Percentiles rank a stretch among this genome's conserved stretches.
Evolutionary conservation across 1,140 invertebrate genomes (phyloP).

Genomic region (Eriocheir sinensis): DNA sequence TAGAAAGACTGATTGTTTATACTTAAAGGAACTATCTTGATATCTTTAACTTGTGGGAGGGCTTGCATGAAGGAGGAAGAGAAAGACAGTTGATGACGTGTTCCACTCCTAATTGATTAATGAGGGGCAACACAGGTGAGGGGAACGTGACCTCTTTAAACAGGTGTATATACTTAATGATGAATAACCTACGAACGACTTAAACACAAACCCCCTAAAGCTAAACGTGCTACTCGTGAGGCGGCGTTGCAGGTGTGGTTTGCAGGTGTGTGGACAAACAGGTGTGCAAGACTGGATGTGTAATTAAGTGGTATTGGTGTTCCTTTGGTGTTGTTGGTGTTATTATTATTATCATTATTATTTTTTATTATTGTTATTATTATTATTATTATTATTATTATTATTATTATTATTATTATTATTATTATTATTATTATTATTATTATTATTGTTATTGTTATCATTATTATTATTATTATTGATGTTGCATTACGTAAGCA

Average conservation of each 20-base stretch:
- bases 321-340: no score
- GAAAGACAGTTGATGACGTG: no score
- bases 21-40: no score
- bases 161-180: not conserved
- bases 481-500: not conserved
- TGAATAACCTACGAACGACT: not conserved
- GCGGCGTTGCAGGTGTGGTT: not conserved
- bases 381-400: slow-evolving; percentile 28
- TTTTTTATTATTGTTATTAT: not conserved
- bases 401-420: slow-evolving; percentile 28
- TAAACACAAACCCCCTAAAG: not conserved
- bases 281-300: no score
- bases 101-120: no score
- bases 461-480: slow-evolving; percentile 32
- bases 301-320: no score
- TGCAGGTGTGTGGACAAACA: no score
- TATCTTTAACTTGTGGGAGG: no score
- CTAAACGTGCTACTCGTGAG: not conserved
- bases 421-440: not conserved
- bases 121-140: not conserved
- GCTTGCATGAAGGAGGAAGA: no score
- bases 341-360: not conserved
- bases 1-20: no score
- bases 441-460: slow-evolving; percentile 35
- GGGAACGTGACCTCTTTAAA: no score